Conservation (phyloP, 2,888 invertebrate genomes). For the Drosophila planitibia region DNA sequence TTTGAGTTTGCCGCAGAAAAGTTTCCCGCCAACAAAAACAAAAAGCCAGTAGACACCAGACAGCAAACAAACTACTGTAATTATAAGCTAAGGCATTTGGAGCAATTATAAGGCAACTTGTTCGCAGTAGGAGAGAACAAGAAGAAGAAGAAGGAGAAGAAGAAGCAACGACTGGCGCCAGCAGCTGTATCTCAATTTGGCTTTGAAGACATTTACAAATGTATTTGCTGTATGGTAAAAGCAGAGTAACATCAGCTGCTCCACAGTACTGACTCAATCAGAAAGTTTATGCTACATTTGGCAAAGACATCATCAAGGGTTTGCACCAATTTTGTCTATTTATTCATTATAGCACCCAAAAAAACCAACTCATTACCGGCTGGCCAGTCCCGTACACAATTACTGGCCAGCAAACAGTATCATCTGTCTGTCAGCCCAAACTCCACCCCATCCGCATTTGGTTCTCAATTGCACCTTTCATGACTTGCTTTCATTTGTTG, state of each 20-base stretch:
- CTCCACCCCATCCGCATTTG: slow-evolving; percentile 8
- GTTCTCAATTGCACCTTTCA: slow-evolving; percentile 50
- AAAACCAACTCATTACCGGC: slow-evolving; percentile 48
- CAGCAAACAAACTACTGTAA: slow-evolving; percentile 72
- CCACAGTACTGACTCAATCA: slow-evolving; percentile 39
- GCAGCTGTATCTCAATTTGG: slow-evolving; percentile 9
- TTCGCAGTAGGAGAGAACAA: background rate
- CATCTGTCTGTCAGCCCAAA: slow-evolving; percentile 38
- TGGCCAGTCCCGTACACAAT: slow-evolving; percentile 44
- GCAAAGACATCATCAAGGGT: slow-evolving; percentile 43
- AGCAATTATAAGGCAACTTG: slow-evolving; percentile 58
- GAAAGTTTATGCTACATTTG: slow-evolving; percentile 59
- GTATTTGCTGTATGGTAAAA: slow-evolving; percentile 13
- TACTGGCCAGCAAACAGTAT: slow-evolving; percentile 33
- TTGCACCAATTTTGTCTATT: slow-evolving; percentile 15
- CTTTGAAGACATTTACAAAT: slow-evolving; percentile 61
- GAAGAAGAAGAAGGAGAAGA: slow-evolving; percentile 9
- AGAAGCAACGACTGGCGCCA: background rate
- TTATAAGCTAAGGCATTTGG: slow-evolving; percentile 57
- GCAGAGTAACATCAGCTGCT: slow-evolving; percentile 21
- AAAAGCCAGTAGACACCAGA: slow-evolving; percentile 54
- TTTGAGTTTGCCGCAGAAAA: slow-evolving; percentile 35
- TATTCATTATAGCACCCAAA: slow-evolving; percentile 52
- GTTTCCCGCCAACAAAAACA: slow-evolving; percentile 33
- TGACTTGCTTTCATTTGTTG: slow-evolving; percentile 76